Conservation (phyloP, 1,140 invertebrate species). For the Conopomorpha cramerella region DNA sequence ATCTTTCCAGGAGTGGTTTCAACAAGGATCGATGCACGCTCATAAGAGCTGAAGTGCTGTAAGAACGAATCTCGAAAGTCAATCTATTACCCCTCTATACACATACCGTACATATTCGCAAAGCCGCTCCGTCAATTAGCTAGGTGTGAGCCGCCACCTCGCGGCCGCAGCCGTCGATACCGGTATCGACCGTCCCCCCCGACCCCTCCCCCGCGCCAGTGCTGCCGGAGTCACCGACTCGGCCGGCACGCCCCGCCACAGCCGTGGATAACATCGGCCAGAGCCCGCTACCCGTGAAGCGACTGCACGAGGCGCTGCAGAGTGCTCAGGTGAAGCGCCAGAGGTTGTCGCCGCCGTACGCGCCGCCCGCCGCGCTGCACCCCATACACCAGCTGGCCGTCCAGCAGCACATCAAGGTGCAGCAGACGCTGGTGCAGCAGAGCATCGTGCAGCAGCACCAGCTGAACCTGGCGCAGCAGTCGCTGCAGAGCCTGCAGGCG, state of each 20-base stretch:
- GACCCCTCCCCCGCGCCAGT: conserved; percentile 37
- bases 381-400: conserved; percentile 47
- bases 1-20: too few species aligned
- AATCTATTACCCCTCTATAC: too few species aligned
- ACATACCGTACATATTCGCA: too few species aligned
- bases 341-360: conserved; percentile 50
- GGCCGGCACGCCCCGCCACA: conserved; percentile 48
- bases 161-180: too few species aligned
- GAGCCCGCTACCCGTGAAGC: conserved; percentile 52
- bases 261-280: conserved; percentile 59
- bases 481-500: conserved; percentile 41
- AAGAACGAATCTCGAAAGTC: too few species aligned
- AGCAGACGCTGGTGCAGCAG: conserved; percentile 49
- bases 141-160: too few species aligned
- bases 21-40: too few species aligned
- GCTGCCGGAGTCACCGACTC: conserved; percentile 53
- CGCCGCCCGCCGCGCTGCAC: conserved; percentile 31
- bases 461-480: conserved; percentile 47
- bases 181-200: conserved; percentile 22
- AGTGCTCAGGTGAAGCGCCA: conserved; percentile 52
- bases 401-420: conserved; percentile 53
- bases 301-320: conserved; percentile 56
- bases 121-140: too few species aligned
- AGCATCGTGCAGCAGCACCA: conserved; percentile 53
- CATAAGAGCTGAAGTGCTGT: too few species aligned